A percentile compares a stretch with the other conserved stretches of the same genome.
Evolutionary conservation across 2,797 vertebrate genomes (phyloP).

Genomic region (Moxostoma hubbsi): DNA sequence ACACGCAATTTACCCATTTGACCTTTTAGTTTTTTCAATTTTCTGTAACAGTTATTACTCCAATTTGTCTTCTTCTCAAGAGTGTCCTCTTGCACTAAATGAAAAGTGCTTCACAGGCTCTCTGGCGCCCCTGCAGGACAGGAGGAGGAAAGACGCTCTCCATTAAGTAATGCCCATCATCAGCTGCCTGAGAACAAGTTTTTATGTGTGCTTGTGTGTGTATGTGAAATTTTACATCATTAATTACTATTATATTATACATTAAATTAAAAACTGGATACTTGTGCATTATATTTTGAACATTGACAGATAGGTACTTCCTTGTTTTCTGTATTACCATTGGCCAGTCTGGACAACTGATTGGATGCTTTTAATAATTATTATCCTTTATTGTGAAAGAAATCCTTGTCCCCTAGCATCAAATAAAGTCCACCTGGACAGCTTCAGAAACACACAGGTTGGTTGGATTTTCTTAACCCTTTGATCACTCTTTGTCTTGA

Average conservation of each 20-base stretch:
- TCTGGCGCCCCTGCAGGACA: constrained; percentile 79
- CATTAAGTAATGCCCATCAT: constrained; percentile 43
- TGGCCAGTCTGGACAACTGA: background rate
- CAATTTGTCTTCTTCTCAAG: constrained; percentile 78
- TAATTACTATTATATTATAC: too few relatives aligned
- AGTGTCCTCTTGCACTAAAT: constrained; percentile 80
- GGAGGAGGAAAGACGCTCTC: constrained; percentile 76
- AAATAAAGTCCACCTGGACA: background rate
- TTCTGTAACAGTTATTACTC: constrained; percentile 86
- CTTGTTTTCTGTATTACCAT: background rate
- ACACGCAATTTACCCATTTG: constrained; percentile 87
- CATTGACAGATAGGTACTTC: too few relatives aligned
- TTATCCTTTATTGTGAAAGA: background rate
- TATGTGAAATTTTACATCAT: background rate
- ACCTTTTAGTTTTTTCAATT: constrained; percentile 75
- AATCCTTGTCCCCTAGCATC: background rate
- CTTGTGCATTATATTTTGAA: background rate
- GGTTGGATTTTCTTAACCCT: constrained; percentile 76
- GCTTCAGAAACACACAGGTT: constrained; percentile 60
- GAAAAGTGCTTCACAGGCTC: constrained; percentile 81
- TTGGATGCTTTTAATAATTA: background rate
- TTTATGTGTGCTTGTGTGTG: constrained; percentile 2
- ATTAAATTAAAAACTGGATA: constrained; percentile 4
- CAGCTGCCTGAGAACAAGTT: constrained; percentile 33
- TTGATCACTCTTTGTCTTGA: constrained; percentile 80